Evolutionary conservation across 2,797 vertebrate species (phyloP), one percentile per base, ranked within the genome.

Genomic region (Rhinogobio ventralis): DNA sequence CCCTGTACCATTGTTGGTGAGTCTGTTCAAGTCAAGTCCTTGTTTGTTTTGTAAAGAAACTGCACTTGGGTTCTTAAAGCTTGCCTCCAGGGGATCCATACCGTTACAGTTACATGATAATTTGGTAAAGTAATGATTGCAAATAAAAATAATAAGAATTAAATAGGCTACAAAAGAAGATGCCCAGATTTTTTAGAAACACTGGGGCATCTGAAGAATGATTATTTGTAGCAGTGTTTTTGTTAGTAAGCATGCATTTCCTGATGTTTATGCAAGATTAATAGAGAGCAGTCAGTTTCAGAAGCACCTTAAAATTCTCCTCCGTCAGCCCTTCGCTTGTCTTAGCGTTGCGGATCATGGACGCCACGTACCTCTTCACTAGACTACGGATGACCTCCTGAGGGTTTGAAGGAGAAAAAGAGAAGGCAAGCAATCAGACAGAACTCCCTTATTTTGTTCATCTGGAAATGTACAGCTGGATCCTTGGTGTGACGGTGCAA

Each of bases 301-400:
- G n/a, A 81, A 49, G 49, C 77, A 96, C 97, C 97, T 99, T 98
- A 79, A 99, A 99, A 89, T 98, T 99, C 91, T 99, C 98, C 93
- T 99, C 98, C 0, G 97, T 98, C 90, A 99, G 94, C 1, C 97
- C 97, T 89, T 99, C 98, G 0, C 97, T 97, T 33, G 96, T 98
- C 95, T 98, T 99, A 81, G 97, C 97, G 89, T 96, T 98, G 91
- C 97, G 95, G 87, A 99, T 98, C 97, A 99, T 99, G 83, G 97
- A 97, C 36, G 97, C 97, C 15, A 99, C 96, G 0, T 99, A 99
- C 79, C 98, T 92, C 93, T 99, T 99, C 91, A 99, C 98, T 91
- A 99, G 95, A 93, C 88, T 98, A 66, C 97, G 94, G 91, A 99
- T 99, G 91, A 99, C 98, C 94, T 98, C 97, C 97, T 99, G 93